A percentile compares a stretch with the other conserved stretches of the same genome.
Conservation (phyloP, 2,113 vertebrate genomes). For the Microtus ochrogaster region DNA sequence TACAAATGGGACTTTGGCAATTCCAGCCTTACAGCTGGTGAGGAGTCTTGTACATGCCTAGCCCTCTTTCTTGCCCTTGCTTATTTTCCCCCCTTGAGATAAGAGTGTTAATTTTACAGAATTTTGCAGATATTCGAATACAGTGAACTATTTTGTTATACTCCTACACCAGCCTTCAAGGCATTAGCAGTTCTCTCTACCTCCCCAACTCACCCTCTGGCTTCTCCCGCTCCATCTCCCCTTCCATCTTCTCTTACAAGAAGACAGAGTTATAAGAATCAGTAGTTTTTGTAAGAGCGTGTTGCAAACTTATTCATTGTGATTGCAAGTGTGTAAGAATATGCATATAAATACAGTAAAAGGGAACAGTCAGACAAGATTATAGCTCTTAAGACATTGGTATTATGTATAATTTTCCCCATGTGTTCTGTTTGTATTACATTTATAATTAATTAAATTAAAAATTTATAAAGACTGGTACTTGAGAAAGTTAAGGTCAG, state of each 20-base stretch:
- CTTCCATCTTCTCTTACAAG: neutral
- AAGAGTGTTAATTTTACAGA: constrained; percentile 12
- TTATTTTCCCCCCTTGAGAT: constrained; percentile 35
- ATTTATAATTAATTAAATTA: constrained; percentile 66
- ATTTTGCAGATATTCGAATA: constrained; percentile 2
- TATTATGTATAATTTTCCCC: neutral
- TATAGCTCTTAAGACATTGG: neutral
- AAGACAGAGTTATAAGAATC: neutral
- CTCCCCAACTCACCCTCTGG: neutral
- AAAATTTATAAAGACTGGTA: constrained; percentile 40
- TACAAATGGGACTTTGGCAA: neutral
- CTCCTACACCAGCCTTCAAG: constrained; percentile 11
- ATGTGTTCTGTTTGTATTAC: constrained; percentile 13
- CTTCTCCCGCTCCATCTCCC: neutral
- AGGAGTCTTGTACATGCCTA: neutral
- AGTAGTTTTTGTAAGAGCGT: constrained; percentile 15
- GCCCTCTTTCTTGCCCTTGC: neutral
- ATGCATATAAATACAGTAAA: constrained; percentile 28
- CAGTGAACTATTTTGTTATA: neutral
- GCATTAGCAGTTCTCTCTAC: neutral
- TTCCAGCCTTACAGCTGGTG: neutral
- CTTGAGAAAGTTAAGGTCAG: constrained; percentile 56
- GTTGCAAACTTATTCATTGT: constrained; percentile 51
- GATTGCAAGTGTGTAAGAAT: constrained; percentile 54
- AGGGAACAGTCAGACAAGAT: constrained; percentile 40